These are phyloP conservation scores for Drosophila suboccidentalis DNA, from an alignment of 2,888 invertebrate species.

Conservation along the genomic window DNA sequence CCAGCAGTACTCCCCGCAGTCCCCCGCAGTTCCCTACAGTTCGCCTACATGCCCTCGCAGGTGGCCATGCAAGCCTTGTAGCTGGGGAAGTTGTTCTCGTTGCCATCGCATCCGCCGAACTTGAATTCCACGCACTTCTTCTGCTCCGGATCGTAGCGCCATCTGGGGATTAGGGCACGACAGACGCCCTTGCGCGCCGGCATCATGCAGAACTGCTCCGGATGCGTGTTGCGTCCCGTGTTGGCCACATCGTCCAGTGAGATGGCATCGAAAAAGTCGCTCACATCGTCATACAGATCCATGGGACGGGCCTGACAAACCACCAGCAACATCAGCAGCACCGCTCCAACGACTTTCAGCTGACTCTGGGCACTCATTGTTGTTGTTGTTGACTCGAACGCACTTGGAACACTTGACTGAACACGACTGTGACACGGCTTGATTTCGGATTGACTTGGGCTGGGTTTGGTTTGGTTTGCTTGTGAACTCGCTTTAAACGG, in stretches of 20 bases:
- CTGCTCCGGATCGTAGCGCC: constrained; percentile 86
- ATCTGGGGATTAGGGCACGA: constrained; percentile 85
- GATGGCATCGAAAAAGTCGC: constrained; percentile 84
- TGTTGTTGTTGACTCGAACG: constrained; percentile 12
- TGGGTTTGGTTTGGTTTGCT: neutral
- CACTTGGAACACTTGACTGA: constrained; percentile 26
- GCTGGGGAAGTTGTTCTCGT: constrained; percentile 87
- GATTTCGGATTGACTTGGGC: neutral
- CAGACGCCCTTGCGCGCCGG: constrained; percentile 85
- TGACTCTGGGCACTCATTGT: constrained; percentile 40
- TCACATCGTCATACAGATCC: constrained; percentile 85
- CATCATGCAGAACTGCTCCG: constrained; percentile 84
- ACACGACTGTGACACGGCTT: constrained; percentile 3
- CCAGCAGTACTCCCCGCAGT: constrained; percentile 39
- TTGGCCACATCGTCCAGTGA: constrained; percentile 82
- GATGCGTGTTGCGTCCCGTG: constrained; percentile 76
- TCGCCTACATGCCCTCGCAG: constrained; percentile 85
- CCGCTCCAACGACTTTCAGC: constrained; percentile 49
- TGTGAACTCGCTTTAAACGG: constrained; percentile 9
- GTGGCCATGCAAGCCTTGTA: constrained; percentile 86
- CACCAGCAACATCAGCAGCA: constrained; percentile 32
- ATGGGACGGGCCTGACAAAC: constrained; percentile 69
- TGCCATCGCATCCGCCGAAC: constrained; percentile 87
- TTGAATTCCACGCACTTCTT: constrained; percentile 86
- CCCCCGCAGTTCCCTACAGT: neutral